A percentile compares a stretch with the other conserved stretches of the same genome.
phyloP scores from a whole-genome alignment of 1,140 invertebrate species.

The Plectrocnemia conspersa region DNA sequence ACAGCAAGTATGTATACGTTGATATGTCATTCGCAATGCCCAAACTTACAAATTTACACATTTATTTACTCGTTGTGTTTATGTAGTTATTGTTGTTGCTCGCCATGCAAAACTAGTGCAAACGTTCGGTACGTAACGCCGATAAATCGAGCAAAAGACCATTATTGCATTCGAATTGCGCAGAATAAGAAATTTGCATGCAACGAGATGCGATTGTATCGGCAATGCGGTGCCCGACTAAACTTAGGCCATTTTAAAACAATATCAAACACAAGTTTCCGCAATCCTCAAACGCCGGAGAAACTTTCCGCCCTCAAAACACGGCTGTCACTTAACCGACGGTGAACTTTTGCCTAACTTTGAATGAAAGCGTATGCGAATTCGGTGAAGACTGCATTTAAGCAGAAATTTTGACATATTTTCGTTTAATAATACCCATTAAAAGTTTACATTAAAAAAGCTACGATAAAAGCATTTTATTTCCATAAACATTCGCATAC shows the following conservation, averaged over 20 bases:
- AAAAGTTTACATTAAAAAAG: not conserved
- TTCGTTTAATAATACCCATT: not conserved
- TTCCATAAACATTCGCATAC: slow-evolving; percentile 4
- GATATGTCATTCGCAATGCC: too few relatives aligned
- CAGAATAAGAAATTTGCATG: slow-evolving; percentile 7
- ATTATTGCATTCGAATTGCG: slow-evolving; percentile 4
- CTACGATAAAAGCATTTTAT: not conserved
- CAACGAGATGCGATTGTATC: slow-evolving; percentile 1
- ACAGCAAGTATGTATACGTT: too few relatives aligned
- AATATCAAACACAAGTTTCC: slow-evolving; percentile 6
- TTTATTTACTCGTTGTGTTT: too few relatives aligned
- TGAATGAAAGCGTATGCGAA: not conserved
- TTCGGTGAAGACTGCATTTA: not conserved
- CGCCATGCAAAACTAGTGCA: too few relatives aligned
- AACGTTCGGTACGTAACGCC: not conserved
- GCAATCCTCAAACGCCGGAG: not conserved
- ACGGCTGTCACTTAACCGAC: slow-evolving; percentile 3
- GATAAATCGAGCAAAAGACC: not conserved
- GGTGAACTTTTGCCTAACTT: not conserved
- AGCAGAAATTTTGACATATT: not conserved
- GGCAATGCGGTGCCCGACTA: not conserved
- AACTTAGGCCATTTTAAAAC: slow-evolving; percentile 8
- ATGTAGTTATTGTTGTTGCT: too few relatives aligned
- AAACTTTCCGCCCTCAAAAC: slow-evolving; percentile 2
- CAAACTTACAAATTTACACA: too few relatives aligned